Evolutionary conservation across 2,888 invertebrate genomes (phyloP).

Genomic region (Agonum fuliginosum): DNA sequence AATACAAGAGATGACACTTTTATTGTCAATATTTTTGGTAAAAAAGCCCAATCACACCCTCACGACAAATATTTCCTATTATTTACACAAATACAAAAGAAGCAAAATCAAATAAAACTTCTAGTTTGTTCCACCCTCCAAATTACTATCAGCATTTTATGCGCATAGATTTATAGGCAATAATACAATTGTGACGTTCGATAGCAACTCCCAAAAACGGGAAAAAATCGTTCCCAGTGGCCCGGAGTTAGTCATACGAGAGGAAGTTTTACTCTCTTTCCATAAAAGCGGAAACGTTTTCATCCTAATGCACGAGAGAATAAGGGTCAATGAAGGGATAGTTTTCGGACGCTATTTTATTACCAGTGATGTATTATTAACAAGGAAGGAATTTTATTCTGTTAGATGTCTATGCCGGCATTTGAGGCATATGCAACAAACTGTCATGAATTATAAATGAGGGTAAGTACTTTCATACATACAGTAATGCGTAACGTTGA

Average conservation of each 20-base stretch:
- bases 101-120: slow-evolving; percentile 38
- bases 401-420: slow-evolving; percentile 44
- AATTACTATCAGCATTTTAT: slow-evolving; percentile 40
- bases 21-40: slow-evolving; percentile 18
- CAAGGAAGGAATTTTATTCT: slow-evolving; percentile 55
- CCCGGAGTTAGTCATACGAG: slow-evolving; percentile 44
- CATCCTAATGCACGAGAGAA: neutral
- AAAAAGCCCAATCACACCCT: slow-evolving; percentile 32
- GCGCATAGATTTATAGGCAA: slow-evolving; percentile 53
- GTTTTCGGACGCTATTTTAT: neutral
- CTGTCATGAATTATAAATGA: slow-evolving; percentile 17
- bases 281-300: neutral
- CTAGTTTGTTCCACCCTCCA: slow-evolving; percentile 22
- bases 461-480: neutral
- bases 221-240: slow-evolving; percentile 49
- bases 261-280: neutral
- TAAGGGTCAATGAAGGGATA: neutral
- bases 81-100: slow-evolving; percentile 36
- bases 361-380: slow-evolving; percentile 54
- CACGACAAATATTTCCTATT: slow-evolving; percentile 27
- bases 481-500: neutral
- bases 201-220: slow-evolving; percentile 42
- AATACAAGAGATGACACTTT: slow-evolving; percentile 8
- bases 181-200: slow-evolving; percentile 46
- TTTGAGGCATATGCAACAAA: slow-evolving; percentile 3